These are phyloP conservation scores for Crotalus viridis DNA, from an alignment of 2,113 vertebrate genomes.

Conservation along the genomic window DNA sequence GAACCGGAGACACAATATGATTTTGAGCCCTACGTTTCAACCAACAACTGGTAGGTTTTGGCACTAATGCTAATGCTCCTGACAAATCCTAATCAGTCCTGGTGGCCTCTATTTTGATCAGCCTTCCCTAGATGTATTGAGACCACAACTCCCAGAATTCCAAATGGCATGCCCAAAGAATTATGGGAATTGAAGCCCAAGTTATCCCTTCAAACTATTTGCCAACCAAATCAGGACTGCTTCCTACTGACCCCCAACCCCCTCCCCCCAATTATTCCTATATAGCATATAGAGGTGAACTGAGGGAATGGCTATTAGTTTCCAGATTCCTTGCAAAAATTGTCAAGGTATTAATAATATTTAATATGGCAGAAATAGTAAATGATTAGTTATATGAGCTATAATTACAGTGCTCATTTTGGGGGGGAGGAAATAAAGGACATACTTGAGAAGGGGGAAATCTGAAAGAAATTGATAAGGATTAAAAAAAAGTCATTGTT, in stretches of 20 bases:
- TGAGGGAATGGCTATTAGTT: too few relatives aligned
- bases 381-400: background rate
- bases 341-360: background rate
- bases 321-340: background rate
- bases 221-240: background rate
- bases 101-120: background rate
- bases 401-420: background rate
- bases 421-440: background rate
- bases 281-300: background rate
- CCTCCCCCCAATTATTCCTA: background rate
- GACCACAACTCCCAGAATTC: background rate
- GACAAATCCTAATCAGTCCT: background rate
- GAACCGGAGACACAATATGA: slow-evolving; percentile 80
- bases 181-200: background rate
- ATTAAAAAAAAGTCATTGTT: background rate
- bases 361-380: background rate
- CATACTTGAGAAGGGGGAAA: background rate
- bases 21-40: slow-evolving; percentile 82
- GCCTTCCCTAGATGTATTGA: background rate
- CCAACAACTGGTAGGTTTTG: slow-evolving; percentile 61
- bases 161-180: background rate
- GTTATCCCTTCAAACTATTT: background rate
- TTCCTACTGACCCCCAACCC: background rate
- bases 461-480: background rate
- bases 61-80: background rate